Evolutionary conservation across 2,888 invertebrate species (phyloP), one percentile per base, ranked within the genome.

Genomic region (Deladenus siricidicola): DNA sequence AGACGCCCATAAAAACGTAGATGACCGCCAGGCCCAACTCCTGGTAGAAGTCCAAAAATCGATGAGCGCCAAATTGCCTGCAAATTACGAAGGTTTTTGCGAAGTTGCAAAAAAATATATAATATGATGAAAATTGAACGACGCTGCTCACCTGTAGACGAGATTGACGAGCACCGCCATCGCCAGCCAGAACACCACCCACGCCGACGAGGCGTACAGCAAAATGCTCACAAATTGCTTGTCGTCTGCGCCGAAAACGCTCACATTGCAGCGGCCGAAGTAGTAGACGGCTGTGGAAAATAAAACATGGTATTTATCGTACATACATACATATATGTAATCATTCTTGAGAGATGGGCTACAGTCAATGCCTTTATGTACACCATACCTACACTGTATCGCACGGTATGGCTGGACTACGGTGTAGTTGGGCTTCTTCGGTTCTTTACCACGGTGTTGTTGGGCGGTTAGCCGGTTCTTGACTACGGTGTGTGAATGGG

Each of bases 1-100:
- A 60, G n/a, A 50, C 43, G 4, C 59, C 60, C 60, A 60, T 62
- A 29, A 60, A 60, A 4, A 49, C 42, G 42, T 48, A 60, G 4
- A 60, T n/a, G 6, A 50, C 49, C 34, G 62, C 30, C 10, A 60
- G 8, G 14, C 48, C 50, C 21, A 60, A n/a, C 26, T 60, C 60
- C 30, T 60, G 60, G 26, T 39, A 43, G n/a, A 50, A 10, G 29
- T 60, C 60, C 19, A 60, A 34, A 26, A 48, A 52, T n/a, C 60
- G 56, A n/a, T 59, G 48, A 24, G 52, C 48, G 19, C 60, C 60
- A 14, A 29, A 49, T 8, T 44, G 8, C 39, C 53, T 34, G 53
- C 21, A 52, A 50, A n/a, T 23, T 8, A 6, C 14, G 24, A 14
- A 21, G 21, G 48, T 47, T n/a, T 10, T 10, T 19, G 8, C 19